A percentile compares a stretch with the other conserved stretches of the same genome.
phyloP scores from a whole-genome alignment of 2,113 vertebrate genomes.

The Sturnus vulgaris region DNA sequence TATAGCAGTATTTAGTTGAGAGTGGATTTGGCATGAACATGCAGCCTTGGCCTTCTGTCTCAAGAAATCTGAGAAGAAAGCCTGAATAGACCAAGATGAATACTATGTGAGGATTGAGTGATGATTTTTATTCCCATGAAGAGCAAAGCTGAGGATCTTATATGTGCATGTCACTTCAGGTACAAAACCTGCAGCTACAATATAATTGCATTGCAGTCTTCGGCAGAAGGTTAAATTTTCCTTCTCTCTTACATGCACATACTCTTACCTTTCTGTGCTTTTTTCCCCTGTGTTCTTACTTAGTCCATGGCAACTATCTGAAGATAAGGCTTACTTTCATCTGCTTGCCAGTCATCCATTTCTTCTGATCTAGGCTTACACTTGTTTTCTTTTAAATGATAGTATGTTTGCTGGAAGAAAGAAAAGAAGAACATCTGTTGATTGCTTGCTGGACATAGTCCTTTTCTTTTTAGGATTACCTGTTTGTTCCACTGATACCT shows the following conservation, averaged over 20 bases:
- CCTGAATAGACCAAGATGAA: constrained; percentile 31
- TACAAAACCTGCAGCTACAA: constrained; percentile 30
- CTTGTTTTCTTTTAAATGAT: not conserved
- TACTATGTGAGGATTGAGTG: constrained; percentile 18
- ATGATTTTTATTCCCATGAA: constrained; percentile 26
- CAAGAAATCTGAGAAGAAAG: constrained; percentile 50
- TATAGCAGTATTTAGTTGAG: not conserved
- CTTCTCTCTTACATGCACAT: not conserved
- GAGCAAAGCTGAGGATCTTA: not conserved
- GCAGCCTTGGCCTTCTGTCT: constrained; percentile 29
- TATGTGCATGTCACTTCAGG: not conserved
- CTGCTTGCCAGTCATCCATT: not conserved
- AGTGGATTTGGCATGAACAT: not conserved
- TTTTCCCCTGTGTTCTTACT: not conserved
- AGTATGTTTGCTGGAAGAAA: not conserved
- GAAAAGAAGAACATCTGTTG: not conserved
- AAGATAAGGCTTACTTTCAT: not conserved
- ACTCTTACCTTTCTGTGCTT: not conserved
- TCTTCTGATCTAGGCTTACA: not conserved
- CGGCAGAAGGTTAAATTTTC: not conserved
- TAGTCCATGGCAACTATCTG: not conserved
- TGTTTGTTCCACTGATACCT: not conserved
- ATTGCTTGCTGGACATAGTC: not conserved
- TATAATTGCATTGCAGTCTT: not conserved
- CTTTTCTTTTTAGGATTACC: not conserved